Evolutionary conservation across 2,888 invertebrate species (phyloP), one percentile per base, ranked within the genome.

Genomic region (Pterostichus madidus): DNA sequence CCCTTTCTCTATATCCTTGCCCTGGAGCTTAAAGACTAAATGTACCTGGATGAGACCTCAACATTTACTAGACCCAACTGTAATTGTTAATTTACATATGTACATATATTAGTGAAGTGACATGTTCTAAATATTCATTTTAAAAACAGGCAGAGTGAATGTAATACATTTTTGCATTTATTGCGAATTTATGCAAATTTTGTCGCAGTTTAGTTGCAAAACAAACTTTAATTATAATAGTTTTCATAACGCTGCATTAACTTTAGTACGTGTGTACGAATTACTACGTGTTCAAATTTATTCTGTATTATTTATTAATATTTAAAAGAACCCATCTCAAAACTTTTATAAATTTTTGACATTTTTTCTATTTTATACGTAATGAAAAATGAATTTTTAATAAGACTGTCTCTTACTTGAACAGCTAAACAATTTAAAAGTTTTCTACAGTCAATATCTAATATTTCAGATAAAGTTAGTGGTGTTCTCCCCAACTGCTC

Each of bases 41-140:
- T 85, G 2, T 73, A 85, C 35, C 84, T 89, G 90, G 90, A 88
- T 87, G 84, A 84, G 87, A 71, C 87, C 88, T 5, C 61, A 81
- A 6, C 86, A 88, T 83, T 73, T 88, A 71, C 87, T 86, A 24
- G 17, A 15, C 83, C 84, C 86, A 24, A 85, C 86, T 44, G 87
- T 87, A 84, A 85, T 84, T 68, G 80, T 46, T 35, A 15, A 13
- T 17, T 80, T 77, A 15, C 15, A 53, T 53, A 53, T 53, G 13
- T 7, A 53, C 4, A 53, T 52, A n/a, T n/a, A n/a, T n/a, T n/a
- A n/a, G n/a, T n/a, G n/a, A 1, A 3, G 31, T 56, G 32, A 56
- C 17, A 77, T 35, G 24, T 53, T 13, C 2, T 53, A 53, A 13
- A 53, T n/a, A 53, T 0, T 53, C 13, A 52, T 52, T 52, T 52